Conservation (phyloP, 2,888 invertebrate species). For the Drosophila vallismaia region DNA sequence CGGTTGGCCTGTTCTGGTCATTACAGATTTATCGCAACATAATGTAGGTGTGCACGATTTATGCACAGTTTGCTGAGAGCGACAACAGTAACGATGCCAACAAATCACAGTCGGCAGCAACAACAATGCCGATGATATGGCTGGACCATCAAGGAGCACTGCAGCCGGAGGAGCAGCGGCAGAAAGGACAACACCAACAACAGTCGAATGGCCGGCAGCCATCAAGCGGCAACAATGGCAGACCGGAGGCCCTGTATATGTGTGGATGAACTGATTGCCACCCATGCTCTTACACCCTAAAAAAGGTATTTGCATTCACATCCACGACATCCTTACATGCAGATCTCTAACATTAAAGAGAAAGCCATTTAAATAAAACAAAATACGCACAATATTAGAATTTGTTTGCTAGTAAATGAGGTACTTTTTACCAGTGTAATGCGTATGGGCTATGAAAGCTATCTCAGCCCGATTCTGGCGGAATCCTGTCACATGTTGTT, state of each 20-base stretch:
- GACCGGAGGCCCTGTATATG: constrained; percentile 30
- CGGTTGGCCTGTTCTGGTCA: constrained; percentile 50
- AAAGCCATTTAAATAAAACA: too few species aligned
- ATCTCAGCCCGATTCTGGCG: constrained; percentile 7
- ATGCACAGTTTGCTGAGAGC: constrained; percentile 78
- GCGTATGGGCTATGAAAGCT: constrained; percentile 35
- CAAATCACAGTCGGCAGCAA: constrained; percentile 66
- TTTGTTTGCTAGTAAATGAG: too few species aligned
- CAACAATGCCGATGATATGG: constrained; percentile 55
- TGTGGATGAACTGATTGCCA: constrained; percentile 57
- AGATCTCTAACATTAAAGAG: too few species aligned
- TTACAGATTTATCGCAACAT: constrained; percentile 77
- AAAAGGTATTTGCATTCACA: not conserved
- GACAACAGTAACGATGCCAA: constrained; percentile 78
- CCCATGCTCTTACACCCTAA: constrained; percentile 30
- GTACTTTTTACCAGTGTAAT: constrained; percentile 1
- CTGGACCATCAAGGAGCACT: constrained; percentile 51
- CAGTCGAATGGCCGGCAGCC: constrained; percentile 34
- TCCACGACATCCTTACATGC: not conserved
- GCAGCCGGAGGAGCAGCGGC: constrained; percentile 34
- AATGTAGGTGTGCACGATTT: constrained; percentile 75
- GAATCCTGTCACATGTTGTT: constrained; percentile 26
- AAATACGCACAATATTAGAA: too few species aligned
- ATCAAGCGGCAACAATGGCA: constrained; percentile 53
- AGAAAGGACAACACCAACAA: constrained; percentile 36